These are phyloP conservation scores for Candidula unifasciata DNA, from an alignment of 2,888 invertebrate species.

Conservation along the genomic window DNA sequence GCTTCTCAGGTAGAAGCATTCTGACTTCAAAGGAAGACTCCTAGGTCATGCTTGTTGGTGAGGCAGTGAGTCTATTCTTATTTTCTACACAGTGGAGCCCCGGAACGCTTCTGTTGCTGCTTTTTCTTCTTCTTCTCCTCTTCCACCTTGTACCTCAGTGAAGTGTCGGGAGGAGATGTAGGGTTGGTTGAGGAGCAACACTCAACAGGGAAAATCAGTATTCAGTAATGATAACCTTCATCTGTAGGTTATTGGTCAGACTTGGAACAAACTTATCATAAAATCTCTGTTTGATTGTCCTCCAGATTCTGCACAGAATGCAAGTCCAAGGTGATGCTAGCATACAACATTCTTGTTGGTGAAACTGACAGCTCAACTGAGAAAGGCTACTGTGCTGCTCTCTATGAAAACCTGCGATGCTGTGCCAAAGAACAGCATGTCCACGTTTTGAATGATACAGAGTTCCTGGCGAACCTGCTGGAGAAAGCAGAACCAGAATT, in stretches of 20 bases:
- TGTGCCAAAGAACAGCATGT: constrained; percentile 92
- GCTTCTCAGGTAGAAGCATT: no score
- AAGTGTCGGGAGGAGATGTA: no score
- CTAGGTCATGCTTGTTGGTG: no score
- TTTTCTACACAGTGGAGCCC: no score
- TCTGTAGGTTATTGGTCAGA: neutral
- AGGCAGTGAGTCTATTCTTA: no score
- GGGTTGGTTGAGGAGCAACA: no score
- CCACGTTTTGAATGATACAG: constrained; percentile 91
- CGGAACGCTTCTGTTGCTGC: no score
- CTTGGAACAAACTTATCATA: neutral
- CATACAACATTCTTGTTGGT: constrained; percentile 90
- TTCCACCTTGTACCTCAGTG: no score
- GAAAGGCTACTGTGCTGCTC: constrained; percentile 90
- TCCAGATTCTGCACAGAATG: constrained; percentile 92
- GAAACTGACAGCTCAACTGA: constrained; percentile 87
- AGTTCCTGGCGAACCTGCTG: constrained; percentile 91
- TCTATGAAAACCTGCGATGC: constrained; percentile 87
- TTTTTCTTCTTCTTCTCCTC: no score
- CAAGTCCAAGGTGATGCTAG: constrained; percentile 91
- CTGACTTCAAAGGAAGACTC: no score
- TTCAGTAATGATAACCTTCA: no score
- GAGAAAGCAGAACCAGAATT: constrained; percentile 94
- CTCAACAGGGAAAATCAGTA: no score
- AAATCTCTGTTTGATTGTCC: neutral